Conservation (phyloP, 2,888 invertebrate species). For the Sarcophaga variegata region DNA sequence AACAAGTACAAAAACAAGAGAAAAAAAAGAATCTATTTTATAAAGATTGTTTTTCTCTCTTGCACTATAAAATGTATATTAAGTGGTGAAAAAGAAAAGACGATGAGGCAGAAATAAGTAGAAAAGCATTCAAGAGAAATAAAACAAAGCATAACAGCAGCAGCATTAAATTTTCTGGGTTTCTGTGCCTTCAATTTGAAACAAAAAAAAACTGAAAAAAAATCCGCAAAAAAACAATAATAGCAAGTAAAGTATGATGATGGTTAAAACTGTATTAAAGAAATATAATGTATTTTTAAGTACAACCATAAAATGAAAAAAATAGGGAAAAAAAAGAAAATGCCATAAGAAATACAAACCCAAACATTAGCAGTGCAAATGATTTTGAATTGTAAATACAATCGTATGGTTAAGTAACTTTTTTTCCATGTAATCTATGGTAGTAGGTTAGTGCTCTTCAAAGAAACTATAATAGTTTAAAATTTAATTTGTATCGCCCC, state of each 20-base stretch:
- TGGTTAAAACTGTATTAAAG: slow-evolving; percentile 26
- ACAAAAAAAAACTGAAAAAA: no score
- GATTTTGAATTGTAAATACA: no score
- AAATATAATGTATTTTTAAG: slow-evolving; percentile 18
- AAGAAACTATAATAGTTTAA: no score
- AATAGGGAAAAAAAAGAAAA: neutral
- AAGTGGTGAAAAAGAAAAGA: slow-evolving; percentile 2
- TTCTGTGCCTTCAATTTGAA: neutral
- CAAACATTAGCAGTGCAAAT: no score
- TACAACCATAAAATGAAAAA: neutral
- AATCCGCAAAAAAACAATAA: neutral
- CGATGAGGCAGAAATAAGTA: neutral
- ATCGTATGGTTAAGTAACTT: no score
- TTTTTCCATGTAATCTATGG: no score
- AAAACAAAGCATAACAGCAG: slow-evolving; percentile 24
- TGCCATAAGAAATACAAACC: no score
- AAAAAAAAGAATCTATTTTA: neutral
- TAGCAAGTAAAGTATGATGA: slow-evolving; percentile 14
- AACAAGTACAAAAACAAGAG: slow-evolving; percentile 3
- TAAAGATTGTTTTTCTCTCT: neutral
- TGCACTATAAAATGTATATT: neutral
- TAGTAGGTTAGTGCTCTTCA: no score
- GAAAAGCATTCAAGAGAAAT: neutral
- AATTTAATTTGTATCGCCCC: no score
- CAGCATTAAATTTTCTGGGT: slow-evolving; percentile 30